A percentile compares a stretch with the other conserved stretches of the same genome.
These are phyloP conservation scores for Macrosiphum euphorbiae DNA, from an alignment of 2,888 invertebrate genomes.

Conservation along the genomic window DNA sequence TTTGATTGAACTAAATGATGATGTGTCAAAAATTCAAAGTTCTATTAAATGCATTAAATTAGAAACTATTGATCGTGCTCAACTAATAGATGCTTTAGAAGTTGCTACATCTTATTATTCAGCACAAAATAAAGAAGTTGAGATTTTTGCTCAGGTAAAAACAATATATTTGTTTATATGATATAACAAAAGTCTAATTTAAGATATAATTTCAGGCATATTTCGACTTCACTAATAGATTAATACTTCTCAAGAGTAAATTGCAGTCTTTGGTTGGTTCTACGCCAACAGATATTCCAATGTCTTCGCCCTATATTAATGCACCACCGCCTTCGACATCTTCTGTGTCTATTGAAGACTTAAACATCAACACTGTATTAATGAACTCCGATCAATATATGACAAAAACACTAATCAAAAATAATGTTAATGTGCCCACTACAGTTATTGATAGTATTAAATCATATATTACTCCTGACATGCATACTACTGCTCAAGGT, in stretches of 20 bases:
- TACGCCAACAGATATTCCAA: slow-evolving; percentile 75
- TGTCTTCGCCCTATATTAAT: slow-evolving; percentile 79
- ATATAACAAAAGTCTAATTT: slow-evolving; percentile 1
- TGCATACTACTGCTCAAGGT: slow-evolving; percentile 50
- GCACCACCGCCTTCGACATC: slow-evolving; percentile 84
- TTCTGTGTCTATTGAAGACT: slow-evolving; percentile 43
- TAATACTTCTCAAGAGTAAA: slow-evolving; percentile 87
- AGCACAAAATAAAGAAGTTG: slow-evolving; percentile 92
- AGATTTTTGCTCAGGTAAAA: slow-evolving; percentile 94
- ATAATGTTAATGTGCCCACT: neutral
- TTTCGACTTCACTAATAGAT: slow-evolving; percentile 90
- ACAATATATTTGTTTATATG: neutral
- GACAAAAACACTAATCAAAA: neutral
- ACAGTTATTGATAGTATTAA: slow-evolving; percentile 3
- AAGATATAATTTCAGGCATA: slow-evolving; percentile 81
- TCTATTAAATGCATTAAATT: slow-evolving; percentile 85
- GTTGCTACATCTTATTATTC: slow-evolving; percentile 90
- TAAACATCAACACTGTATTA: slow-evolving; percentile 5
- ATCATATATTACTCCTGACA: neutral
- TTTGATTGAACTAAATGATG: slow-evolving; percentile 87
- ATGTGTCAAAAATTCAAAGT: slow-evolving; percentile 82
- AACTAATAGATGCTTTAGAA: slow-evolving; percentile 82
- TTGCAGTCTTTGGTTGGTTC: slow-evolving; percentile 84
- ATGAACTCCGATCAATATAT: neutral
- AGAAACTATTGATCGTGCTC: slow-evolving; percentile 85